phyloP scores from a whole-genome alignment of 1,140 invertebrate species.

The Drosophila suzukii region DNA sequence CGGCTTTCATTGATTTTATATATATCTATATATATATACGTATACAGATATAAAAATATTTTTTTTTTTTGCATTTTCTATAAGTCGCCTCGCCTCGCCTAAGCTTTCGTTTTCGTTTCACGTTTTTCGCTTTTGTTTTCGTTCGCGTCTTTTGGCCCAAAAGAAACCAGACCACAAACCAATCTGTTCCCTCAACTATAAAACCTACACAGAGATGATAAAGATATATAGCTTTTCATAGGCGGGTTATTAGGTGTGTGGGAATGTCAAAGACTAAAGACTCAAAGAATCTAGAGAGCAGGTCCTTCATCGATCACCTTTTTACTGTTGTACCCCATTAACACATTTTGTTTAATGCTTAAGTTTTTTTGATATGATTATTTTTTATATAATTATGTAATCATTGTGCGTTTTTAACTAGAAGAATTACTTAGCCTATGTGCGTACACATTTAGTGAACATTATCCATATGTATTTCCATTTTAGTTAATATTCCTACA shows the following conservation, averaged over 20 bases:
- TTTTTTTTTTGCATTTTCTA: constrained; percentile 34
- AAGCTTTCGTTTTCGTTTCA: constrained; percentile 47
- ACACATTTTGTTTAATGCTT: constrained; percentile 38
- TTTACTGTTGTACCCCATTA: constrained; percentile 20
- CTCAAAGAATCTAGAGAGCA: constrained; percentile 20
- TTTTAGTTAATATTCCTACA: constrained; percentile 52
- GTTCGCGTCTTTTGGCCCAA: constrained; percentile 23
- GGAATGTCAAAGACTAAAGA: constrained; percentile 31
- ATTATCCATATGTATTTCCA: constrained; percentile 49
- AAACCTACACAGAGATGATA: neutral
- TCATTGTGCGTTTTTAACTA: constrained; percentile 28
- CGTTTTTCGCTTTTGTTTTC: constrained; percentile 39
- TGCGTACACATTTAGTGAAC: constrained; percentile 25
- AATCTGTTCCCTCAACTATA: constrained; percentile 20
- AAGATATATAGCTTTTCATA: neutral
- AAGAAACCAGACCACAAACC: constrained; percentile 18
- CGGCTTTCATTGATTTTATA: constrained; percentile 53
- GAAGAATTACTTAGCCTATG: constrained; percentile 37
- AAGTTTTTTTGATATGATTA: constrained; percentile 42
- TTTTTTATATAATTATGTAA: constrained; percentile 27
- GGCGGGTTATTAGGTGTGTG: neutral
- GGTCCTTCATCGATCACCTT: constrained; percentile 12
- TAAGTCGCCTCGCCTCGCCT: constrained; percentile 44
- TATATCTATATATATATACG: constrained; percentile 8
- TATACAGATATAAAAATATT: constrained; percentile 23